Conservation (phyloP, 2,888 invertebrate species). For the Panzeria rudis region DNA sequence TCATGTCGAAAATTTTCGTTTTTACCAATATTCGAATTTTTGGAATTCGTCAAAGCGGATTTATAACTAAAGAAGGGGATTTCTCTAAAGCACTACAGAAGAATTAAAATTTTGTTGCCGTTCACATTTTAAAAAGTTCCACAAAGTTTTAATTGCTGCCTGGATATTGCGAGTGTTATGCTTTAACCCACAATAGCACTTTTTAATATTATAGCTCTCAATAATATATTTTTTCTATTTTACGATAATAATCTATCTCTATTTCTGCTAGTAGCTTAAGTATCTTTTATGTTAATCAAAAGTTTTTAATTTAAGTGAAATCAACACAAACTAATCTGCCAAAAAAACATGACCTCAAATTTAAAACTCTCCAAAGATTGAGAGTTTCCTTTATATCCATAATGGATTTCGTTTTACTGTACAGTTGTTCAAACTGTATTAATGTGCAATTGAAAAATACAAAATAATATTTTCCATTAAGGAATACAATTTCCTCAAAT, state of each 20-base stretch:
- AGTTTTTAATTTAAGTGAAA: constrained; percentile 33
- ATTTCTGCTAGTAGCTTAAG: not conserved
- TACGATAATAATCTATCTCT: not conserved
- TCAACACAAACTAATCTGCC: constrained; percentile 7
- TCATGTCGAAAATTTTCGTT: too few relatives aligned
- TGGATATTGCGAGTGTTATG: too few relatives aligned
- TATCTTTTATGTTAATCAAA: not conserved
- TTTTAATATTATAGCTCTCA: not conserved
- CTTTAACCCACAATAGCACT: not conserved
- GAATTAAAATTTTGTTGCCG: too few relatives aligned
- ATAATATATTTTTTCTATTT: not conserved
- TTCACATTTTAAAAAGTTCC: too few relatives aligned
- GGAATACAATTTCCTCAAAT: constrained; percentile 11
- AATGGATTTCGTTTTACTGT: not conserved
- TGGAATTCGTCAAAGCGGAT: too few relatives aligned
- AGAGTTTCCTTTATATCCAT: not conserved
- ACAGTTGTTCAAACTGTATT: not conserved
- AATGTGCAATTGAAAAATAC: constrained; percentile 38
- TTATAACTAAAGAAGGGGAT: too few relatives aligned
- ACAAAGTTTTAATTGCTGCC: too few relatives aligned
- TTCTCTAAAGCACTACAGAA: too few relatives aligned
- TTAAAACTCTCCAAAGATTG: not conserved
- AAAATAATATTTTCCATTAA: constrained; percentile 35
- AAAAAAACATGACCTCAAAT: constrained; percentile 30
- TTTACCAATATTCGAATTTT: too few relatives aligned